Evolutionary conservation across 2,888 invertebrate species (phyloP).

Genomic region (Biston stratarius): DNA sequence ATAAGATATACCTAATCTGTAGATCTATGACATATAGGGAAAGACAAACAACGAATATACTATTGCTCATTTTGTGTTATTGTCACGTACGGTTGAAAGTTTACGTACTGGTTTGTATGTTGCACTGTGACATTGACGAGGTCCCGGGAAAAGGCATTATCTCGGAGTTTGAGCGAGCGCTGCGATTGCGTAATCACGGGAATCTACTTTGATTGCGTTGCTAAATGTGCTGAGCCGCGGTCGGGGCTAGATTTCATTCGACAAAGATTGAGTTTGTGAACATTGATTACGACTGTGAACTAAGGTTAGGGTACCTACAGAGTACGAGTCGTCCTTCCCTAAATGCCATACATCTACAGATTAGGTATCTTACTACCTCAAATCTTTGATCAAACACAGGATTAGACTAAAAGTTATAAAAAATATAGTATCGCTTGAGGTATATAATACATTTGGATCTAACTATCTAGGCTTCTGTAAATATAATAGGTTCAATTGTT

Average conservation of each 20-base stretch:
- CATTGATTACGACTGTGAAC: constrained; percentile 9
- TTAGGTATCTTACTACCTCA: too few species aligned
- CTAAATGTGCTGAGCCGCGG: constrained; percentile 33
- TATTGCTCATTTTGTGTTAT: background rate
- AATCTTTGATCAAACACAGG: too few species aligned
- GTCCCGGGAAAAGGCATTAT: constrained; percentile 66
- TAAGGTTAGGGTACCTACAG: background rate
- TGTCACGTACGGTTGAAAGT: background rate
- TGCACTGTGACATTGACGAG: constrained; percentile 59
- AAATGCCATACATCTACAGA: too few species aligned
- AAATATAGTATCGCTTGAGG: too few species aligned
- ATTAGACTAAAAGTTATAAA: too few species aligned
- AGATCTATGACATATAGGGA: too few species aligned
- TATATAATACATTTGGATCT: too few species aligned
- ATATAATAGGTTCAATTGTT: too few species aligned
- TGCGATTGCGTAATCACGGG: constrained; percentile 59
- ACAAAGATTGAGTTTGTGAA: constrained; percentile 15
- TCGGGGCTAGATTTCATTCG: constrained; percentile 25
- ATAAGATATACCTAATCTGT: too few species aligned
- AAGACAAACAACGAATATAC: too few species aligned
- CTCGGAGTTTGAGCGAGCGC: constrained; percentile 64
- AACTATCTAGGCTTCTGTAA: too few species aligned
- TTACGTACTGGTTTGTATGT: constrained; percentile 19
- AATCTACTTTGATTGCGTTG: constrained; percentile 45
- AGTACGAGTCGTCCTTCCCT: too few species aligned